Conservation (phyloP, 2,113 vertebrate species). For the Neomonachus schauinslandi region DNA sequence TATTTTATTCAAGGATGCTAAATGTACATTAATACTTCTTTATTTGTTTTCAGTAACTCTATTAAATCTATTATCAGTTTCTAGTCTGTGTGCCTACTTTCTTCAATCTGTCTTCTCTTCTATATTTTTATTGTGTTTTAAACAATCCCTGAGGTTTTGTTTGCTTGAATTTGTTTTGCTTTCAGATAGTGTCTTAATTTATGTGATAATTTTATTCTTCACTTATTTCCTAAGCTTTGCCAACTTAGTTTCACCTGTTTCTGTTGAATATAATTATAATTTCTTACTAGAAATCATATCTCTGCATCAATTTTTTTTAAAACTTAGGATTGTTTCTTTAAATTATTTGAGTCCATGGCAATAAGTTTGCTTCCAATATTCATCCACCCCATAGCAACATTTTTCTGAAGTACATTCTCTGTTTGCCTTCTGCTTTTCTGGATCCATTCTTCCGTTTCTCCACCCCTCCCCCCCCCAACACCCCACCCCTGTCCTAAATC, state of each 20-base stretch:
- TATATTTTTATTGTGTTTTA: neutral
- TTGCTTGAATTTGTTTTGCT: neutral
- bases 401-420: neutral
- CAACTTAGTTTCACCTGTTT: neutral
- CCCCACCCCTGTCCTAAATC: fast-evolving
- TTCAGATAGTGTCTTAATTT: neutral
- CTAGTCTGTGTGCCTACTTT: neutral
- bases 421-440: neutral
- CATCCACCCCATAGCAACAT: neutral
- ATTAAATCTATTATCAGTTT: neutral
- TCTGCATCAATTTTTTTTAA: neutral
- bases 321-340: neutral
- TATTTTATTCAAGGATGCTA: neutral
- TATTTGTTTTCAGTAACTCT: neutral
- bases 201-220: neutral
- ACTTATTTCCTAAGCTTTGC: neutral
- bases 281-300: neutral
- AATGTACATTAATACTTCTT: neutral
- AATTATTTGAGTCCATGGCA: neutral
- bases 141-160: neutral
- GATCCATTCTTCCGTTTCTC: neutral
- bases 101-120: neutral
- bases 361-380: neutral
- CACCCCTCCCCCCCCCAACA: neutral
- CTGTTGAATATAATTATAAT: neutral